phyloP scores from a whole-genome alignment of 53 echinoderm and acorn worm genomes.

The Paelopatides confundens region DNA sequence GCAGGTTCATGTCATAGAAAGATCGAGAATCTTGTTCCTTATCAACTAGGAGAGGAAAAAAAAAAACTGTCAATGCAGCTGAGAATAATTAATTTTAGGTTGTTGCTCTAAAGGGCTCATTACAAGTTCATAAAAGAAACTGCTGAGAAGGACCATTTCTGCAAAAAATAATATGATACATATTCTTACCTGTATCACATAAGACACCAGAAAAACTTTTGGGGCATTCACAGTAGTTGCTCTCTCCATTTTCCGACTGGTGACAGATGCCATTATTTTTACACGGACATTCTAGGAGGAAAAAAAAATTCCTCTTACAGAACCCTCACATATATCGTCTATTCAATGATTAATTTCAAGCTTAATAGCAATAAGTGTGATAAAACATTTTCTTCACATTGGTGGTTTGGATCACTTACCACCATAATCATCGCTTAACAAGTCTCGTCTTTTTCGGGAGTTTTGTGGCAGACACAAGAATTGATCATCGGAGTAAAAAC shows the following conservation, averaged over 20 bases:
- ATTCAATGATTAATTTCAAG: too few relatives aligned
- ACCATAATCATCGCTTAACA: slow-evolving; percentile 11
- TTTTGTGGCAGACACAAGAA: slow-evolving; percentile 13
- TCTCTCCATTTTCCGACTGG: slow-evolving; percentile 14
- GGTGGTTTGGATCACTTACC: too few relatives aligned
- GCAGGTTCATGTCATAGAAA: not conserved
- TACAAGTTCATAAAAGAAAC: too few relatives aligned
- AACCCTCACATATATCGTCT: too few relatives aligned
- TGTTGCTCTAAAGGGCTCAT: too few relatives aligned
- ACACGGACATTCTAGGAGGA: slow-evolving; percentile 52
- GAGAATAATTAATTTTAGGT: too few relatives aligned
- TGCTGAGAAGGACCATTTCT: too few relatives aligned
- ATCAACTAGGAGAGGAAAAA: slow-evolving; percentile 1
- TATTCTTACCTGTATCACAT: slow-evolving; percentile 54
- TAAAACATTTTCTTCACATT: too few relatives aligned
- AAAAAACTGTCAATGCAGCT: not conserved
- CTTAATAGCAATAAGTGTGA: too few relatives aligned
- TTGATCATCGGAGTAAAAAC: slow-evolving; percentile 48
- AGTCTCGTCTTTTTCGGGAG: not conserved
- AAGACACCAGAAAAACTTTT: slow-evolving; percentile 52
- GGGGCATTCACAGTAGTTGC: slow-evolving; percentile 47
- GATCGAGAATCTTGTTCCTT: not conserved
- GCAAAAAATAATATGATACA: too few relatives aligned
- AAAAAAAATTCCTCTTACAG: too few relatives aligned
- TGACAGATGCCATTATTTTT: slow-evolving; percentile 57